Percentiles rank a stretch among this genome's conserved stretches.
Conservation (phyloP, 2,797 vertebrate species). For the Karalla daura region DNA sequence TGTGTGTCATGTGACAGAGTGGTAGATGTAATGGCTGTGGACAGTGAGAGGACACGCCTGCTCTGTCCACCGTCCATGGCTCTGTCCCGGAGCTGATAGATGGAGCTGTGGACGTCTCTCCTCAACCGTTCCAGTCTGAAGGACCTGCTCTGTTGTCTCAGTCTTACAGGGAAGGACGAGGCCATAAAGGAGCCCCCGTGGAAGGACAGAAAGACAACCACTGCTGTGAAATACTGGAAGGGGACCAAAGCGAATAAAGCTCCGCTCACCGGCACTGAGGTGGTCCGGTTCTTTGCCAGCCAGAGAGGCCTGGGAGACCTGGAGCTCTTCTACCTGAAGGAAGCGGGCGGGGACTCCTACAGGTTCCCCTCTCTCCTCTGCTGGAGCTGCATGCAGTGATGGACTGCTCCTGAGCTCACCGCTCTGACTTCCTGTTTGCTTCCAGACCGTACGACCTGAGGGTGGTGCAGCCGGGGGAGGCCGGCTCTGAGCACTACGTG, state of each 20-base stretch:
- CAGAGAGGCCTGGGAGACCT: slow-evolving; percentile 62
- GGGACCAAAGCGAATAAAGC: background rate
- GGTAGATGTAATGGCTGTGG: no score
- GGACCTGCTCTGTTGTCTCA: slow-evolving; percentile 16
- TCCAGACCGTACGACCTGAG: slow-evolving; percentile 86
- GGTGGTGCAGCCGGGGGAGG: slow-evolving; percentile 72
- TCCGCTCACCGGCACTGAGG: slow-evolving; percentile 68
- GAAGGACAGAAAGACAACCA: slow-evolving; percentile 25
- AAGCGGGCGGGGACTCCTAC: slow-evolving; percentile 70
- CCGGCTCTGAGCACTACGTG: slow-evolving; percentile 85
- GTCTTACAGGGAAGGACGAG: slow-evolving; percentile 28
- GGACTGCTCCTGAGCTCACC: no score
- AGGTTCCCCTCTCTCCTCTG: slow-evolving; percentile 70
- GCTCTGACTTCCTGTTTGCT: slow-evolving; percentile 1
- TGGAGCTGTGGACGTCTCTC: background rate
- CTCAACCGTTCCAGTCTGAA: background rate
- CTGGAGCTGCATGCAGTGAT: background rate
- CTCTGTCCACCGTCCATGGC: no score
- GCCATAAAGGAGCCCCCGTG: slow-evolving; percentile 4
- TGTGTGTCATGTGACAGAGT: no score
- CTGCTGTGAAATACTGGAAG: slow-evolving; percentile 3
- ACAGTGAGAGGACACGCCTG: no score
- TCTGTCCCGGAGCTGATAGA: background rate
- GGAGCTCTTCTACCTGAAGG: slow-evolving; percentile 84
- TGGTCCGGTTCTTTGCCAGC: slow-evolving; percentile 71